These are phyloP conservation scores for Dallia pectoralis DNA, from an alignment of 2,797 vertebrate species.

Conservation along the genomic window DNA sequence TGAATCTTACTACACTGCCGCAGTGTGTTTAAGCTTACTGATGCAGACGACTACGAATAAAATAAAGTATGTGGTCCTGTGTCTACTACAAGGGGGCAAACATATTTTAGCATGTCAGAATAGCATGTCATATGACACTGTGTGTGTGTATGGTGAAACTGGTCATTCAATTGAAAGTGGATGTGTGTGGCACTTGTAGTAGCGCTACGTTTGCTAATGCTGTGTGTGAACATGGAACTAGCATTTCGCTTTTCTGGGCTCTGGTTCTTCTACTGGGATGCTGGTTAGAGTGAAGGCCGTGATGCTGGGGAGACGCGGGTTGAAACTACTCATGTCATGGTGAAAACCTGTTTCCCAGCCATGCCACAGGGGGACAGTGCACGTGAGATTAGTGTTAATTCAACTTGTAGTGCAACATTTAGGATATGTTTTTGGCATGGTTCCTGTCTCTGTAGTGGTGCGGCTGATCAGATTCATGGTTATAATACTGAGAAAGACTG, in stretches of 20 bases:
- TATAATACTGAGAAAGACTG: conserved; percentile 38
- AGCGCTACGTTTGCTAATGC: not conserved
- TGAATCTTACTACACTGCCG: conserved; percentile 36
- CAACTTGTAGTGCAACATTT: conserved; percentile 74
- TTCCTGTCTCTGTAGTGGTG: conserved; percentile 57
- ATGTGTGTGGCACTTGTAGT: not conserved
- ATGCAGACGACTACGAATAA: conserved; percentile 17
- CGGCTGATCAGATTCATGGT: conserved; percentile 41
- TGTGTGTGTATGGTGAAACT: conserved; percentile 17
- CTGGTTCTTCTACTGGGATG: not conserved
- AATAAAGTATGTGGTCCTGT: conserved; percentile 19
- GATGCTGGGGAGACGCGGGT: not conserved
- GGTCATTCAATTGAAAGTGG: not conserved
- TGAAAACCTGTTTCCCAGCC: conserved; percentile 56
- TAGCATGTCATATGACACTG: conserved; percentile 40
- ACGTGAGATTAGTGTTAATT: conserved; percentile 77
- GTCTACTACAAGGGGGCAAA: conserved; percentile 42
- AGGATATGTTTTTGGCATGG: conserved; percentile 68
- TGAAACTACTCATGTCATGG: conserved; percentile 46
- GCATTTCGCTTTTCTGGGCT: not conserved
- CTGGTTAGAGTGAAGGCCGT: conserved; percentile 1
- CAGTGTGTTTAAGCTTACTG: conserved; percentile 22
- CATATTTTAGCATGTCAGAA: conserved; percentile 44
- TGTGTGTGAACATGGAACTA: not conserved
- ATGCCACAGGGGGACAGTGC: conserved; percentile 71